Evolutionary conservation across 1,140 invertebrate species (phyloP).

Genomic region (Leptopilina clavipes): DNA sequence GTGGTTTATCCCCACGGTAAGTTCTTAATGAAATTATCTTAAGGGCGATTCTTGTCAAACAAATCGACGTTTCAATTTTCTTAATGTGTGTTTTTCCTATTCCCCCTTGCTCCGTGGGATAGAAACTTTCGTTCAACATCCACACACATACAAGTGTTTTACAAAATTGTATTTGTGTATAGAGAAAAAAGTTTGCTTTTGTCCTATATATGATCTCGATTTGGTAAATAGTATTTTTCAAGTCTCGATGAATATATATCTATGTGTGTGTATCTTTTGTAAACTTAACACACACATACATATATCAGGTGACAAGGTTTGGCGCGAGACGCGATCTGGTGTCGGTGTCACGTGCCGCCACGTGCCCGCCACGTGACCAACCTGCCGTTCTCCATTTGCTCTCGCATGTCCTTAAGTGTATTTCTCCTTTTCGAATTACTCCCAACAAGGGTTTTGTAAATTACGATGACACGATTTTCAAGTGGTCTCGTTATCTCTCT

Average conservation of each 20-base stretch:
- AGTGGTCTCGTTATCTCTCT: slow-evolving; percentile 2
- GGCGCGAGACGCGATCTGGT: slow-evolving; percentile 42
- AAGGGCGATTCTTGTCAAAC: slow-evolving; percentile 64
- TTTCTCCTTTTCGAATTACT: slow-evolving; percentile 22
- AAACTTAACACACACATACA: not conserved
- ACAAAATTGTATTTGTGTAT: too few relatives aligned
- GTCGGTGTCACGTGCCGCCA: slow-evolving; percentile 66
- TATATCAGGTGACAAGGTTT: slow-evolving; percentile 36
- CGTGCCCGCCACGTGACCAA: slow-evolving; percentile 66
- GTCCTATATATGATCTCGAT: not conserved
- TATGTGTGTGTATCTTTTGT: slow-evolving; percentile 35
- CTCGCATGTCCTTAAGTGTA: not conserved
- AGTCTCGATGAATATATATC: slow-evolving; percentile 28
- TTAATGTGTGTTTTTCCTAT: slow-evolving; percentile 65
- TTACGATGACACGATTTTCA: slow-evolving; percentile 29
- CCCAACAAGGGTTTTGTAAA: not conserved
- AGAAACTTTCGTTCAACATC: slow-evolving; percentile 36
- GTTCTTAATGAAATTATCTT: slow-evolving; percentile 71
- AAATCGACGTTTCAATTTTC: slow-evolving; percentile 76
- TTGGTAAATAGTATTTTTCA: slow-evolving; percentile 31
- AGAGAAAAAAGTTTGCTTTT: not conserved
- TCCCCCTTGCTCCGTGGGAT: slow-evolving; percentile 40
- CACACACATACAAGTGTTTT: too few relatives aligned
- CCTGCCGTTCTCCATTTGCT: slow-evolving; percentile 44
- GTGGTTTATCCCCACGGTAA: slow-evolving; percentile 47